Conservation (phyloP, 1,140 invertebrate species). For the Lutraria rhynchaena region DNA sequence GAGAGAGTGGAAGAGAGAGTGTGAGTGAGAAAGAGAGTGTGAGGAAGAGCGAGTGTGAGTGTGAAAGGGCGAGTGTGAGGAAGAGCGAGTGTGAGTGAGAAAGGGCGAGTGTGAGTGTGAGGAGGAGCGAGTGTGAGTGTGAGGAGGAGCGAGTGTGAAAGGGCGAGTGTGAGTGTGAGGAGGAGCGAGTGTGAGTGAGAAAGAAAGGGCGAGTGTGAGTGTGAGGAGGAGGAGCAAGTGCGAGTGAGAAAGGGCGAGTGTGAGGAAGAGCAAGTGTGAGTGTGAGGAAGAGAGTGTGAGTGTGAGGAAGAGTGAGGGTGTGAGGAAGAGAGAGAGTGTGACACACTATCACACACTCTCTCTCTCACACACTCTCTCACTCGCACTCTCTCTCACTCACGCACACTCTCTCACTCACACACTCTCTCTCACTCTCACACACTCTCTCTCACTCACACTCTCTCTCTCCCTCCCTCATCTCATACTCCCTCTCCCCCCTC, state of each 20-base stretch:
- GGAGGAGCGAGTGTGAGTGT: no score
- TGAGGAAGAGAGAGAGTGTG: background rate
- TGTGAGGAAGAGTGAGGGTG: background rate
- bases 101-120: background rate
- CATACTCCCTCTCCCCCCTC: background rate
- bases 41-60: background rate
- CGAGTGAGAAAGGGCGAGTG: no score
- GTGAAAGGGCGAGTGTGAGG: background rate
- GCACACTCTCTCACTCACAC: background rate
- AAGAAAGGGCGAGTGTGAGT: no score
- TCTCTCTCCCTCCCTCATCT: background rate
- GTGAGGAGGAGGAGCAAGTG: no score
- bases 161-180: background rate
- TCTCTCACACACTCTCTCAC: no score
- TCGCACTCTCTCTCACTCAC: no score
- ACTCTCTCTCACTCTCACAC: background rate
- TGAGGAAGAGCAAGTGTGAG: no score
- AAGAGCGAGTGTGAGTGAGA: constrained; percentile 4
- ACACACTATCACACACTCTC: background rate
- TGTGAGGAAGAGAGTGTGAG: background rate
- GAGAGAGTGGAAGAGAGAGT: constrained; percentile 41
- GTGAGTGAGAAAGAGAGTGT: constrained; percentile 14
- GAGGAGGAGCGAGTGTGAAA: background rate
- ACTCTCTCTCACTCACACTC: background rate
- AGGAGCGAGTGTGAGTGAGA: background rate